These are phyloP conservation scores for Leptodirus hochenwartii DNA, from an alignment of 2,888 invertebrate genomes.

Conservation along the genomic window DNA sequence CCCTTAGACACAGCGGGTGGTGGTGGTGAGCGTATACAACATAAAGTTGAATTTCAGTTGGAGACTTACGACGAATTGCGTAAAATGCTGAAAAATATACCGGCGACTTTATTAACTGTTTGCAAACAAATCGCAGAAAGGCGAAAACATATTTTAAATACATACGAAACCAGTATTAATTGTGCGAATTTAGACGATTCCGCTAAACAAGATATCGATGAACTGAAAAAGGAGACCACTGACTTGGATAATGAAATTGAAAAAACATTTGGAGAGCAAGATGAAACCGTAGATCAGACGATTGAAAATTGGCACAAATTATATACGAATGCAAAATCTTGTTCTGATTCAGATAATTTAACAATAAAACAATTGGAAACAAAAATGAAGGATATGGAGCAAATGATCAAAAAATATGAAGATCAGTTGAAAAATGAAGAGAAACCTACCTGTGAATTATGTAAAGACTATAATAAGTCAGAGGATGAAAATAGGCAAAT, in stretches of 20 bases:
- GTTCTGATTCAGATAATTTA: too few relatives aligned
- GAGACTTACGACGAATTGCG: conserved; percentile 18
- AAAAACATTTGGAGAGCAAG: conserved; percentile 16
- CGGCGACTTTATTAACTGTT: conserved; percentile 19
- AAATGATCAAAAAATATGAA: conserved; percentile 2
- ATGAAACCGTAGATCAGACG: conserved; percentile 7
- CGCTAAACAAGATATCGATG: conserved; percentile 16
- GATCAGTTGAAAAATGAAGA: too few relatives aligned
- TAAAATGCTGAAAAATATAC: conserved; percentile 20
- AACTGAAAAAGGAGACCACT: conserved; percentile 15
- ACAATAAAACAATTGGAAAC: too few relatives aligned
- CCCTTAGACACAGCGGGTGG: too few relatives aligned
- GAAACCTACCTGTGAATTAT: too few relatives aligned
- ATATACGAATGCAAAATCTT: too few relatives aligned
- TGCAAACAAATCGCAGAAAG: too few relatives aligned
- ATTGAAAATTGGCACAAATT: conserved; percentile 9
- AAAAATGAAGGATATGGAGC: background rate
- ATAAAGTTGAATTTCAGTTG: conserved; percentile 11
- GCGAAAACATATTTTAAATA: conserved; percentile 19
- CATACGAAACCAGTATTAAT: conserved; percentile 18
- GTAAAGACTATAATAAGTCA: too few relatives aligned
- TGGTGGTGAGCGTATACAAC: conserved; percentile 5
- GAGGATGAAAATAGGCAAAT: too few relatives aligned
- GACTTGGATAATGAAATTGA: conserved; percentile 19
- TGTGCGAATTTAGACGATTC: conserved; percentile 18